A percentile compares a stretch with the other conserved stretches of the same genome.
phyloP scores from a whole-genome alignment of 92 coral and sea anemone genomes.

The Desmophyllum pertusum region DNA sequence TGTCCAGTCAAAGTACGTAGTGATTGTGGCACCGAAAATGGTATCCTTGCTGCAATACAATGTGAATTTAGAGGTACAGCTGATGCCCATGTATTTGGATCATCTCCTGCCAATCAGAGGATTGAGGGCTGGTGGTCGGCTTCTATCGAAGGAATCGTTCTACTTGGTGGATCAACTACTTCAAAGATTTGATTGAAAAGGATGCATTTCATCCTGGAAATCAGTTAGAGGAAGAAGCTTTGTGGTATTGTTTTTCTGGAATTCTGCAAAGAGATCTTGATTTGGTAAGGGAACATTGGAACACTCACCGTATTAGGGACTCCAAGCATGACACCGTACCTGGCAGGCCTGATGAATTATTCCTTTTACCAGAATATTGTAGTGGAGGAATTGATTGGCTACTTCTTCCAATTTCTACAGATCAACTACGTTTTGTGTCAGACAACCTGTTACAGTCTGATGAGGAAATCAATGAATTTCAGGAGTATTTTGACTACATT shows the following conservation, averaged over 20 bases:
- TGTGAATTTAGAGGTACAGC: too few relatives aligned
- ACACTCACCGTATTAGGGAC: slow-evolving; percentile 59
- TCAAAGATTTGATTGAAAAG: slow-evolving; percentile 53
- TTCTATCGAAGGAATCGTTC: slow-evolving; percentile 47
- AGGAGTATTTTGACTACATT: slow-evolving; percentile 56
- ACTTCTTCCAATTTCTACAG: neutral
- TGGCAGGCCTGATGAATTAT: slow-evolving; percentile 66
- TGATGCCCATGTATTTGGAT: too few relatives aligned
- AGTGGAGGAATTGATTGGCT: too few relatives aligned
- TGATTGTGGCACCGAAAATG: slow-evolving; percentile 61
- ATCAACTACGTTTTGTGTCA: too few relatives aligned
- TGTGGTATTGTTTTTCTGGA: slow-evolving; percentile 60
- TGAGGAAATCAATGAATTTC: slow-evolving; percentile 40
- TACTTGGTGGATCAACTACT: slow-evolving; percentile 65
- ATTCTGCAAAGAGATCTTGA: slow-evolving; percentile 53
- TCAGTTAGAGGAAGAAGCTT: slow-evolving; percentile 47
- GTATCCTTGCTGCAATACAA: too few relatives aligned
- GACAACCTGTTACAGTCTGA: slow-evolving; percentile 33
- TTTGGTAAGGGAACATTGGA: slow-evolving; percentile 68
- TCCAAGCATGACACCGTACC: slow-evolving; percentile 63
- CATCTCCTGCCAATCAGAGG: slow-evolving; percentile 58
- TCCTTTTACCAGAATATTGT: too few relatives aligned
- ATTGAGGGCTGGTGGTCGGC: slow-evolving; percentile 64
- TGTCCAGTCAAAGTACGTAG: slow-evolving; percentile 59
- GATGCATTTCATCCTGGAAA: slow-evolving; percentile 44